phyloP scores from a whole-genome alignment of 2,113 vertebrate genomes.

The Acinonyx jubatus region DNA sequence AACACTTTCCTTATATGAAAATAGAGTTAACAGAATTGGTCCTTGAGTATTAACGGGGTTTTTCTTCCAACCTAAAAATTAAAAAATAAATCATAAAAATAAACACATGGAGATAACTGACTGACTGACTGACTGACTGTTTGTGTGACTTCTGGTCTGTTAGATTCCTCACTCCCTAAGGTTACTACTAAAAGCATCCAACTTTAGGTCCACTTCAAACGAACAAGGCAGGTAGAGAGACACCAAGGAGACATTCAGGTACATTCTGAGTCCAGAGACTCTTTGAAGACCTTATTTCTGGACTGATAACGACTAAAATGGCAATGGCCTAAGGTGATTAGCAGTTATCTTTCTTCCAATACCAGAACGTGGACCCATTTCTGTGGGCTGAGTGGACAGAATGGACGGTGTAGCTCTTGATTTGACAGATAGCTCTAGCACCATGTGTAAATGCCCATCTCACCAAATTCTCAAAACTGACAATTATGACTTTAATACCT shows the following conservation, averaged over 20 bases:
- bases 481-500: not conserved
- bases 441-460: not conserved
- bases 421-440: not conserved
- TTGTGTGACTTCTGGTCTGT: too few relatives aligned
- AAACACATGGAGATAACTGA: not conserved
- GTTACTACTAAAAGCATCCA: not conserved
- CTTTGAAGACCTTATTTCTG: not conserved
- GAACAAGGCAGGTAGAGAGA: not conserved
- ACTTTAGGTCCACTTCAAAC: not conserved
- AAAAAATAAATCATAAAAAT: not conserved
- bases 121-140: not conserved
- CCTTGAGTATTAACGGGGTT: not conserved
- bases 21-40: not conserved
- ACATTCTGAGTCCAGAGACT: not conserved
- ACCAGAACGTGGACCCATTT: not conserved
- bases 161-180: not conserved
- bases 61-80: not conserved
- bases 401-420: not conserved
- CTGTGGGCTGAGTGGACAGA: not conserved
- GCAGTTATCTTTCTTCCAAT: not conserved
- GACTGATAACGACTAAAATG: not conserved
- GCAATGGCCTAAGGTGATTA: not conserved
- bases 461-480: not conserved
- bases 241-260: not conserved
- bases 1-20: not conserved